A percentile compares a stretch with the other conserved stretches of the same genome.
Evolutionary conservation across 2,113 vertebrate genomes (phyloP).

Genomic region (Actinemys pallida): DNA sequence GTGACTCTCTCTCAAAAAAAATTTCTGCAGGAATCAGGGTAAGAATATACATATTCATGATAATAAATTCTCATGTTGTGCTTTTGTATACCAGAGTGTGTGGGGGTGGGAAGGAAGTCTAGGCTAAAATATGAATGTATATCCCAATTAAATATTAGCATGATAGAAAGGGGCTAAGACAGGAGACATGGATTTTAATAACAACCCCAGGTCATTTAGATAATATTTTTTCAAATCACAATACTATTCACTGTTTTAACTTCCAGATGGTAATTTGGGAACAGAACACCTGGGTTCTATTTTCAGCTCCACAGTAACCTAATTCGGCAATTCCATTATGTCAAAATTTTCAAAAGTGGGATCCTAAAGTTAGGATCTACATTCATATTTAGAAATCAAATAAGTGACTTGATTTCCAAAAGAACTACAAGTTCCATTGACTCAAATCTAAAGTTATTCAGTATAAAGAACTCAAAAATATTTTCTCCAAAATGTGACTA

Average conservation of each 20-base stretch:
- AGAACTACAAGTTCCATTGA: not conserved
- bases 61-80: not conserved
- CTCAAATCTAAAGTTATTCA: not conserved
- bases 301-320: not conserved
- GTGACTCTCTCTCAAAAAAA: not conserved
- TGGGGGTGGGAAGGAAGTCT: not conserved
- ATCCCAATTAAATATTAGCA: not conserved
- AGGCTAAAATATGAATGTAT: not conserved
- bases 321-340: not conserved
- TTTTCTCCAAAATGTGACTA: not conserved
- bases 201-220: not conserved
- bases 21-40: not conserved
- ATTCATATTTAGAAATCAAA: not conserved
- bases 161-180: not conserved
- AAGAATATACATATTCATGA: not conserved
- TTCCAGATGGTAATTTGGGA: not conserved
- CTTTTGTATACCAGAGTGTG: not conserved
- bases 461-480: not conserved
- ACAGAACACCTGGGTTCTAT: not conserved
- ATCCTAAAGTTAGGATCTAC: not conserved
- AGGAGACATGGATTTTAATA: not conserved
- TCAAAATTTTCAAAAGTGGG: not conserved
- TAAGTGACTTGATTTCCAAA: not conserved
- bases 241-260: not conserved
- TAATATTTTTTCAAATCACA: not conserved